Conservation (phyloP, 37 sponge, comb jelly and placozoan genomes). For the Mnemiopsis leidyi region DNA sequence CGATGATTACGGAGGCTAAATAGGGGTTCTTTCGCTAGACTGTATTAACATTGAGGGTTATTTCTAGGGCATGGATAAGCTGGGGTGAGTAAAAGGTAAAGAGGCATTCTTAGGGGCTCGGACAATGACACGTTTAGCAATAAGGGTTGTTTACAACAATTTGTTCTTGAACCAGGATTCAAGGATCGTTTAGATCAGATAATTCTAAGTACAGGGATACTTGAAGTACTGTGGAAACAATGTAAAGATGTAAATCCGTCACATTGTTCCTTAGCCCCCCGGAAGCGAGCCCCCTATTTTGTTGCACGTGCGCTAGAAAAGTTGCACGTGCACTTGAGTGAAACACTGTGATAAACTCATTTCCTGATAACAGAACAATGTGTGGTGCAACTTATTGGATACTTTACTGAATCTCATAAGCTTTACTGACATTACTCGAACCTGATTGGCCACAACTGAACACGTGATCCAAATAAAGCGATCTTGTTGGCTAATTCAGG, state of each 20-base stretch:
- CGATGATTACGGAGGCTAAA: neutral
- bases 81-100: neutral
- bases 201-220: too few species aligned
- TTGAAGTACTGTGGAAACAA: neutral
- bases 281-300: neutral
- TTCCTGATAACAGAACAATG: neutral
- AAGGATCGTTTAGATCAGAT: neutral
- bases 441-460: neutral
- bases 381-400: neutral
- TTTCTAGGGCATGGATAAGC: neutral
- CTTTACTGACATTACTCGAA: neutral
- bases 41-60: neutral
- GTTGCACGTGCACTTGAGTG: neutral
- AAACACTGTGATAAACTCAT: neutral
- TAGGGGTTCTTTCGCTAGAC: neutral
- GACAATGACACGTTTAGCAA: neutral
- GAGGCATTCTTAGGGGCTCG: neutral
- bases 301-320: neutral
- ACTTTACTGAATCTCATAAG: neutral
- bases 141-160: neutral
- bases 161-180: neutral
- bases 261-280: neutral
- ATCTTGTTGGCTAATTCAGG: neutral
- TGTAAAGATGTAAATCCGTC: too few species aligned
- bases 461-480: neutral